Percentiles rank a stretch among this genome's conserved stretches.
phyloP scores from a whole-genome alignment of 2,888 invertebrate species.

The Miltochrista miniata region DNA sequence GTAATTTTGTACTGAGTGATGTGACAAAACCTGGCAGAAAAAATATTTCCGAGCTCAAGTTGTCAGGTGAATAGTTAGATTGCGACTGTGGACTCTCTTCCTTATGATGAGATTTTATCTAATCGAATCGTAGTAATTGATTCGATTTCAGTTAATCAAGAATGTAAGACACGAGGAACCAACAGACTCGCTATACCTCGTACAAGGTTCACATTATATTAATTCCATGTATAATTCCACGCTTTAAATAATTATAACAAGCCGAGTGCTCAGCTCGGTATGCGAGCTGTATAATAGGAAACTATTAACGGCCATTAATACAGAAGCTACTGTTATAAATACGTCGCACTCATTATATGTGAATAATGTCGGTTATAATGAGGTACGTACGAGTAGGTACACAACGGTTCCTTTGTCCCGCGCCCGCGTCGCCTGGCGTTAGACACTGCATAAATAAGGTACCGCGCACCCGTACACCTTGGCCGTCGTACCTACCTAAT shows the following conservation, averaged over 20 bases:
- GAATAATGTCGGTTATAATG: conserved; percentile 7
- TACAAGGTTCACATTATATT: not conserved
- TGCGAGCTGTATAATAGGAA: conserved; percentile 18
- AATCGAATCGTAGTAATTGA: not conserved
- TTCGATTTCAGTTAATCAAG: not conserved
- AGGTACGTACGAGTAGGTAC: not conserved
- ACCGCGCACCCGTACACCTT: not conserved
- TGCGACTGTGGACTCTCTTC: no score
- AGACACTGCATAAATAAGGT: conserved; percentile 11
- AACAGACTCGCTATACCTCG: not conserved
- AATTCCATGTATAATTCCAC: not conserved
- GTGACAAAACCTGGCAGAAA: no score
- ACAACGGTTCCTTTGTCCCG: conserved; percentile 13
- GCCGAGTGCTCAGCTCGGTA: conserved; percentile 1
- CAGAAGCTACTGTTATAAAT: conserved; percentile 3
- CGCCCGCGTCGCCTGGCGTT: conserved; percentile 4
- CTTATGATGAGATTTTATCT: not conserved
- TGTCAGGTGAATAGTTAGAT: no score
- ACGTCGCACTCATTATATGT: conserved; percentile 10
- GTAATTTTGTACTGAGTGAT: no score
- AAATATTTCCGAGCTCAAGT: no score
- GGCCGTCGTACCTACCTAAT: conserved; percentile 2
- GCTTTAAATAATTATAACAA: not conserved
- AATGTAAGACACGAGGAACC: not conserved
- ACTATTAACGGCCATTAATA: conserved; percentile 23